Evolutionary conservation across 2,888 invertebrate species (phyloP), one percentile per base, ranked within the genome.

Genomic region (Antheraea assamensis): DNA sequence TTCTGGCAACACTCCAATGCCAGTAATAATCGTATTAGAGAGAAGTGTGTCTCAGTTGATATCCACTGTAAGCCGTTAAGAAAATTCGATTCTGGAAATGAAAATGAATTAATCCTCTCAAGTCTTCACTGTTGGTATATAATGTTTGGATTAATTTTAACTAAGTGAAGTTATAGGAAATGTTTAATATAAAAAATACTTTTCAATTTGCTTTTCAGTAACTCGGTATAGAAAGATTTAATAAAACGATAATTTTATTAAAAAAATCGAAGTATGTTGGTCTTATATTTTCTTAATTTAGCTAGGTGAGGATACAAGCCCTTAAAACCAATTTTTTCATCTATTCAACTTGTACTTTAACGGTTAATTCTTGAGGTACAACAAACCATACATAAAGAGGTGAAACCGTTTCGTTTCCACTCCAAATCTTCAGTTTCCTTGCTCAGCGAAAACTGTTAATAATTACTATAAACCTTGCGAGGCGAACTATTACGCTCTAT

Each of bases 21-120:
- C 79, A 79, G 87, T 87, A 89, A 90, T 88, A 88, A 90, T 85
- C 82, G 82, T 85, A 85, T 89, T 86, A 89, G 88, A 87, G 86
- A 88, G 87, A 88, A 89, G 88, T 85, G 85, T 68, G 31, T 87
- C 86, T 83, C 81, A 78, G 58, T 78, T 75, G 77, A 66, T 42
- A 47, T 71, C 55, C 55, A 49, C 49, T 49, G 61, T 30, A 35
- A 71, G 30, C 71, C 31, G 66, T 74, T 68, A 35, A 64, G 68
- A 55, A 77, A 79, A 80, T 81, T 82, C 77, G 76, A 78, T 79
- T 82, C 81, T 78, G 80, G 81, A 80, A 80, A 80, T 73, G 76
- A 73, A 58, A 74, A 74, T 79, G 81, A 82, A 79, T 78, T 79
- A 77, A 82, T 79, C 74, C 55, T 61, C 73, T 74, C 75, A 75